Evolutionary conservation across 1,140 invertebrate species (phyloP).

Genomic region (Drosophila baimaii): DNA sequence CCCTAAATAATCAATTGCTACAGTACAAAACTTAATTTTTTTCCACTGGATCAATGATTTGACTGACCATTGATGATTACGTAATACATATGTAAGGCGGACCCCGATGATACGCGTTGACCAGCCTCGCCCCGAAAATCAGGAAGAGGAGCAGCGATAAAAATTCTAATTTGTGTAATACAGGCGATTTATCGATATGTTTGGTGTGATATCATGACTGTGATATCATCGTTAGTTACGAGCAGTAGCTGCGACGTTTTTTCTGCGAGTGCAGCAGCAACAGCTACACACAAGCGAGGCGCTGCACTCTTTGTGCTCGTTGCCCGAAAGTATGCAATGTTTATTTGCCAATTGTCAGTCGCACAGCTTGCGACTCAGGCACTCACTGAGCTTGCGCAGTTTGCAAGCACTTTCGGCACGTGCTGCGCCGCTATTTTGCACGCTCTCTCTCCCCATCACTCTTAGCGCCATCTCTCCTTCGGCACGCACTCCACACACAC

Average conservation of each 20-base stretch:
- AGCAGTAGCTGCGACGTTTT: background rate
- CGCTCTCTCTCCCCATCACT: background rate
- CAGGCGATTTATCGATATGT: conserved; percentile 7
- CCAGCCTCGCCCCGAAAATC: conserved; percentile 17
- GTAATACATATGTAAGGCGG: conserved; percentile 8
- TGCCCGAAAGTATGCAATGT: conserved; percentile 72
- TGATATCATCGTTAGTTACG: background rate
- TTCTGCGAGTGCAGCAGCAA: conserved; percentile 28
- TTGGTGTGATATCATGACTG: conserved; percentile 12
- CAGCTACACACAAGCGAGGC: conserved; percentile 11
- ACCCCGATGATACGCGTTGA: background rate
- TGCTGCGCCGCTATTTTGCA: conserved; percentile 40
- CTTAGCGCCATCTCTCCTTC: background rate
- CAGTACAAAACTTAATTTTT: background rate
- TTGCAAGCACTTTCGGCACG: conserved; percentile 12
- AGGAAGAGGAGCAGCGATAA: conserved; percentile 1
- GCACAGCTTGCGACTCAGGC: conserved; percentile 44
- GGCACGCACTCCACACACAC: conserved; percentile 31
- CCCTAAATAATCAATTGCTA: background rate
- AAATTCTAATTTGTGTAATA: conserved; percentile 11
- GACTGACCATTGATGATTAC: conserved; percentile 1
- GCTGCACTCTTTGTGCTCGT: conserved; percentile 48
- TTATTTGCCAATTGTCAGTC: conserved; percentile 58
- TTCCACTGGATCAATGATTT: background rate
- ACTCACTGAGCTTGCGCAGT: conserved; percentile 63